Conservation (phyloP, 2,113 vertebrate genomes). For the Sturnus vulgaris region DNA sequence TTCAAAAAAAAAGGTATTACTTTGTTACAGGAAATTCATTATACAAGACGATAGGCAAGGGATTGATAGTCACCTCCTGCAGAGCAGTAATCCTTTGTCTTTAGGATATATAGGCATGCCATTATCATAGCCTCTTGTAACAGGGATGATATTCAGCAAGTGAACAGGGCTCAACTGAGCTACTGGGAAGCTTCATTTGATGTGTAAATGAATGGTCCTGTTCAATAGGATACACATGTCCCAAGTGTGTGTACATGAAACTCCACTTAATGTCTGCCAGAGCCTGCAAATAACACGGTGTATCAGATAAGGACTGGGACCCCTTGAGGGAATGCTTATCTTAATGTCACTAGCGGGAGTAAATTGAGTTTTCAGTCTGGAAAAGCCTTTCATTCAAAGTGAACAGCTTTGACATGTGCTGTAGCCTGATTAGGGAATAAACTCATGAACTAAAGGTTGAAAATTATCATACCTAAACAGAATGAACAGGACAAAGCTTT, state of each 20-base stretch:
- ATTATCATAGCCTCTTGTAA: neutral
- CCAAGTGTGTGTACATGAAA: neutral
- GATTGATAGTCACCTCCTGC: neutral
- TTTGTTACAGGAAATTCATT: neutral
- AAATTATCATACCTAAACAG: neutral
- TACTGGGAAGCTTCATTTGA: constrained; percentile 9
- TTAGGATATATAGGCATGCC: neutral
- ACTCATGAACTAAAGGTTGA: neutral
- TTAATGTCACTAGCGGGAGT: constrained; percentile 5
- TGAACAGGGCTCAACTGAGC: neutral
- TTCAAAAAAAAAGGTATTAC: neutral
- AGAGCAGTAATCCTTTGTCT: constrained; percentile 12
- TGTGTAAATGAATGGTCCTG: constrained; percentile 30
- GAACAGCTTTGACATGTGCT: neutral
- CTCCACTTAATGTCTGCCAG: constrained; percentile 9
- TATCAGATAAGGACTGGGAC: constrained; percentile 29
- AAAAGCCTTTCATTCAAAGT: constrained; percentile 38
- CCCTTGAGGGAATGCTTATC: constrained; percentile 35
- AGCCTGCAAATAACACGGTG: neutral
- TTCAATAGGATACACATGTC: constrained; percentile 8
- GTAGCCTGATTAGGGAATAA: neutral
- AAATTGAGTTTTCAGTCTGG: constrained; percentile 48
- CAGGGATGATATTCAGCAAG: neutral
- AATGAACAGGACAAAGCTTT: neutral
- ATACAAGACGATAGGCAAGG: neutral